phyloP scores from a whole-genome alignment of 2,113 vertebrate species.

The Corvus moneduloides region DNA sequence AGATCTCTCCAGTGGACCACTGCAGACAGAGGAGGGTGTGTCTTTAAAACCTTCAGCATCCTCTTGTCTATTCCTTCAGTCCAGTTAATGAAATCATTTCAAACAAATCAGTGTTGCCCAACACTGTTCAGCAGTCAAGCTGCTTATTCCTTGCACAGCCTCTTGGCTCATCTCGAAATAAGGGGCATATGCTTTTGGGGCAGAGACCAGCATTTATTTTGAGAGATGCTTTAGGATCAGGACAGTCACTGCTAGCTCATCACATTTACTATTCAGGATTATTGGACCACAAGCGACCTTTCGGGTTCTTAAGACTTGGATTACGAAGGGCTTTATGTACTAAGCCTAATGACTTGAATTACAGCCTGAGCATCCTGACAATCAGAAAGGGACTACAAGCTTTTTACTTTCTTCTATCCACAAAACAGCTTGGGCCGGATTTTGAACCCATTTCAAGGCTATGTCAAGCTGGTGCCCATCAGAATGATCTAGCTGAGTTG shows the following conservation, averaged over 20 bases:
- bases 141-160: not conserved
- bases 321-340: conserved; percentile 21
- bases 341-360: conserved; percentile 62
- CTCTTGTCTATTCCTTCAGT: not conserved
- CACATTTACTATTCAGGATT: conserved; percentile 46
- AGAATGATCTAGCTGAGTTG: not conserved
- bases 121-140: not conserved
- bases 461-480: not conserved
- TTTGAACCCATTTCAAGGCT: conserved; percentile 30
- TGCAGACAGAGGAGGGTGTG: not conserved
- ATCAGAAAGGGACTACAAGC: conserved; percentile 16
- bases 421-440: not conserved
- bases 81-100: not conserved
- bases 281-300: conserved; percentile 51
- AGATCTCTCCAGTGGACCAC: not conserved
- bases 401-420: conserved; percentile 30
- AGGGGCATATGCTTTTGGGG: not conserved
- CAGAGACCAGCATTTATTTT: not conserved
- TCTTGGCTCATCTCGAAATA: not conserved
- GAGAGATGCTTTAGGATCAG: conserved; percentile 41
- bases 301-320: conserved; percentile 58
- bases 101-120: not conserved
- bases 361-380: conserved; percentile 27
- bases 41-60: not conserved
- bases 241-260: not conserved